Evolutionary conservation across 2,113 vertebrate genomes (phyloP), one percentile per base, ranked within the genome.

Genomic region (Turnix velox): DNA sequence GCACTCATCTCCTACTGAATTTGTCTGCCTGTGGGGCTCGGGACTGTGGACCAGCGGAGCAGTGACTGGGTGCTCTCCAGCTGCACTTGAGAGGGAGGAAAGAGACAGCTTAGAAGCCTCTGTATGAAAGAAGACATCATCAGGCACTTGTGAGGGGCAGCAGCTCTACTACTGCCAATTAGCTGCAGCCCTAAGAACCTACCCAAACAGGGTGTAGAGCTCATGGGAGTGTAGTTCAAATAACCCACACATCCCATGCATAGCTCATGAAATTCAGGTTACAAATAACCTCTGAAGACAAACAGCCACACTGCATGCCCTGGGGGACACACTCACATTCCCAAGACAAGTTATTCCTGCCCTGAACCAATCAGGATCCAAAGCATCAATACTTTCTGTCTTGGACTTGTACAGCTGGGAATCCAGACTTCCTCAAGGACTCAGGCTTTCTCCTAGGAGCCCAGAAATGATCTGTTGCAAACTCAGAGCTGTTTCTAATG

Each of bases 261-360:
- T 3, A 58, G 39, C 42, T 54, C 67, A 63, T 33, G 67, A 94
- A 90, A 79, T 67, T 66, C 72, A 75, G 78, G 61, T 82, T 84
- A 91, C 77, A 80, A 83, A 85, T 39, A 68, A 68, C 67, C 54
- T 59, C 78, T 76, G 81, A 87, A 65, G 35, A 63, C 1, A 1
- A 79, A 40, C 59, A 86, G 61, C 52, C 48, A 35, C 7, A 39
- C 49, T 18, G 61, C 42, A 48, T 42, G 54, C 68, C 88, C 52
- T 42, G 40, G 61, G 39, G 76, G 31, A 68, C n/a, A 68, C 2
- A 7, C 58, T 14, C 69, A 65, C 43, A 81, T 75, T 92, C 84
- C 77, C 73, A 74, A 61, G 73, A 92, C 65, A 48, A 92, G 83
- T 90, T 88, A 84, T 90, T 93, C 86, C 69, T 84, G 80, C 74